These are phyloP conservation scores for Phocides pigmalion DNA, from an alignment of 1,140 invertebrate species.

Conservation along the genomic window DNA sequence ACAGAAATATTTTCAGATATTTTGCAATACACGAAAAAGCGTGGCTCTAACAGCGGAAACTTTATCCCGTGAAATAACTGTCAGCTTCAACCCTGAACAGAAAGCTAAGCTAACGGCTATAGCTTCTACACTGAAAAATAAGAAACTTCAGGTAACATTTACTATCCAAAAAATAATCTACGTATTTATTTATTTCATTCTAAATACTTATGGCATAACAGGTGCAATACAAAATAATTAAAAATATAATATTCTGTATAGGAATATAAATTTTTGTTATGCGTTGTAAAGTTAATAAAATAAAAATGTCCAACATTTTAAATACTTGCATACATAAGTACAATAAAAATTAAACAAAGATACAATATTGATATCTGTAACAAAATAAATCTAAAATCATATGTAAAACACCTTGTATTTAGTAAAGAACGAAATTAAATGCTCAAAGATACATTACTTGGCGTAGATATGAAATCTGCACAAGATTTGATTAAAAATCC, in stretches of 20 bases:
- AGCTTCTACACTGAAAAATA: conserved; percentile 84
- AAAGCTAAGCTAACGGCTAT: conserved; percentile 80
- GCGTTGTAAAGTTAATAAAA: too few relatives aligned
- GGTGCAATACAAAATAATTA: too few relatives aligned
- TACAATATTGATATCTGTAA: conserved; percentile 56
- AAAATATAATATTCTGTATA: too few relatives aligned
- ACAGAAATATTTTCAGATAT: conserved; percentile 83
- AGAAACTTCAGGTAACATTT: conserved; percentile 85
- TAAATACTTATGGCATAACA: too few relatives aligned
- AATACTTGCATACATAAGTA: too few relatives aligned
- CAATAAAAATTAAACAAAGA: conserved; percentile 6
- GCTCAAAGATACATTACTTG: too few relatives aligned
- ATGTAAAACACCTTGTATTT: too few relatives aligned
- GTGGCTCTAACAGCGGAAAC: conserved; percentile 87
- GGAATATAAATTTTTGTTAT: too few relatives aligned
- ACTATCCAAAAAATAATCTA: not conserved
- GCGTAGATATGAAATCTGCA: not conserved
- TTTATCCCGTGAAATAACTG: conserved; percentile 85
- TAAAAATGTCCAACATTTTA: too few relatives aligned
- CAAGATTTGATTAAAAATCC: conserved; percentile 16
- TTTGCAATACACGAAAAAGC: conserved; percentile 91
- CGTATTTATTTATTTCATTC: too few relatives aligned
- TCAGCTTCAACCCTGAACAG: conserved; percentile 83
- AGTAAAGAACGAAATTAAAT: too few relatives aligned
- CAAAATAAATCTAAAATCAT: too few relatives aligned